Evolutionary conservation across 2,888 invertebrate genomes (phyloP).

Genomic region (Alloscopus bannaensis): DNA sequence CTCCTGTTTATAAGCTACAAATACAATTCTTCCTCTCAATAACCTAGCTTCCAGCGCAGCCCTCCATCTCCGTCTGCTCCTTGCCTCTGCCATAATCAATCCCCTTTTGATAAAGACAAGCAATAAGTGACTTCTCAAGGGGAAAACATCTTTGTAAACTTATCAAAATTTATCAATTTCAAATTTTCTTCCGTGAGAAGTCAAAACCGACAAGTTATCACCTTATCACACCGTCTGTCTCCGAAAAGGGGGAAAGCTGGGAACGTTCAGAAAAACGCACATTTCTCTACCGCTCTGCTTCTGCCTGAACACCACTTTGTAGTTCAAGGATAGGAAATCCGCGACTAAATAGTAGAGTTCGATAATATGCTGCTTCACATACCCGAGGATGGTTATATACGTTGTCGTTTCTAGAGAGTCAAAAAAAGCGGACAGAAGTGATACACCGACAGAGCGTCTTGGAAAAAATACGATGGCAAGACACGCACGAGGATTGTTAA

Average conservation of each 20-base stretch:
- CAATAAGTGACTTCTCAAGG: not conserved
- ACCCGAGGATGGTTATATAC: too few species aligned
- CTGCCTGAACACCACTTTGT: slow-evolving; percentile 8
- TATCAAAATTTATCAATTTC: slow-evolving; percentile 61
- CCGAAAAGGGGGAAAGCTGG: not conserved
- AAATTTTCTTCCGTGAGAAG: slow-evolving; percentile 45
- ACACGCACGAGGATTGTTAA: slow-evolving; percentile 49
- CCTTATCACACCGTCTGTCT: slow-evolving; percentile 13
- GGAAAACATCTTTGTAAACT: slow-evolving; percentile 31
- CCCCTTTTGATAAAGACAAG: not conserved
- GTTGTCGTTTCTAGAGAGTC: too few species aligned
- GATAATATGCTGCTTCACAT: too few species aligned
- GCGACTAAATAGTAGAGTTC: not conserved
- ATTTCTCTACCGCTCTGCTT: too few species aligned
- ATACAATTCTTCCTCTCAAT: slow-evolving; percentile 35
- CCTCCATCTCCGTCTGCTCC: not conserved
- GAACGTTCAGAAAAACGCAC: too few species aligned
- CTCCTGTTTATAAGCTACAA: slow-evolving; percentile 12
- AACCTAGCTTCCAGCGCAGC: not conserved
- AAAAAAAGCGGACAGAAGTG: not conserved
- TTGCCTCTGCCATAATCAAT: not conserved
- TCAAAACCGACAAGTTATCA: slow-evolving; percentile 47
- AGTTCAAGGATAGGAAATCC: not conserved
- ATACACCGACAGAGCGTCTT: not conserved
- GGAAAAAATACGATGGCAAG: slow-evolving; percentile 19